Percentiles rank a stretch among this genome's conserved stretches.
Conservation (phyloP, 2,797 vertebrate species). For the Falco novaeseelandiae region DNA sequence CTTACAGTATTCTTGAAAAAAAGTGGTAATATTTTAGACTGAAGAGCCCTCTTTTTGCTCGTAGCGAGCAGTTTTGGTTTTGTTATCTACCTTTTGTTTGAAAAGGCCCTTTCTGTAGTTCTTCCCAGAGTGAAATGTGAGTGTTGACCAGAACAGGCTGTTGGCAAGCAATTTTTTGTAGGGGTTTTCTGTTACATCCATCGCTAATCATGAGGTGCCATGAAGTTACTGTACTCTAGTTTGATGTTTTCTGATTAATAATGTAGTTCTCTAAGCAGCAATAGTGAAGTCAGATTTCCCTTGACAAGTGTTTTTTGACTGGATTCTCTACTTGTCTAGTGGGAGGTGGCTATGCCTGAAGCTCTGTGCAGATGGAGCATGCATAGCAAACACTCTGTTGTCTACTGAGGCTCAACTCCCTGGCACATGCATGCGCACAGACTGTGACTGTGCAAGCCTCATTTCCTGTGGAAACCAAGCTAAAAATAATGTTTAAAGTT, state of each 20-base stretch:
- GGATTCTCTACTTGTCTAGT: background rate
- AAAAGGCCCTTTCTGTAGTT: background rate
- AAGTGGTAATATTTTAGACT: background rate
- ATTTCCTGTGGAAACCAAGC: background rate
- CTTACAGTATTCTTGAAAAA: background rate
- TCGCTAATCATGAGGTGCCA: background rate
- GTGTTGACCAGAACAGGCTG: background rate
- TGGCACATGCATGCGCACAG: background rate
- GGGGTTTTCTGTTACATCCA: background rate
- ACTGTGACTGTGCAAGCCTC: background rate
- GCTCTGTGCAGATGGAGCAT: background rate
- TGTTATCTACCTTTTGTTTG: background rate
- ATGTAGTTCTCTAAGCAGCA: background rate
- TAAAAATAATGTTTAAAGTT: background rate
- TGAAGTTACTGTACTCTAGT: background rate
- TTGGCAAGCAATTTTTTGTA: background rate
- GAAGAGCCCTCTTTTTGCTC: background rate
- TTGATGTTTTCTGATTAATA: background rate
- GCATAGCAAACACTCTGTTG: background rate
- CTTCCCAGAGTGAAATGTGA: background rate
- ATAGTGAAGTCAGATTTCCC: background rate
- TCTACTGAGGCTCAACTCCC: background rate
- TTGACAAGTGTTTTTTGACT: background rate
- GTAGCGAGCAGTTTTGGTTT: background rate
- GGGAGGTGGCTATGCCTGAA: background rate